phyloP scores from a whole-genome alignment of 2,113 vertebrate genomes.

The Equus przewalskii region DNA sequence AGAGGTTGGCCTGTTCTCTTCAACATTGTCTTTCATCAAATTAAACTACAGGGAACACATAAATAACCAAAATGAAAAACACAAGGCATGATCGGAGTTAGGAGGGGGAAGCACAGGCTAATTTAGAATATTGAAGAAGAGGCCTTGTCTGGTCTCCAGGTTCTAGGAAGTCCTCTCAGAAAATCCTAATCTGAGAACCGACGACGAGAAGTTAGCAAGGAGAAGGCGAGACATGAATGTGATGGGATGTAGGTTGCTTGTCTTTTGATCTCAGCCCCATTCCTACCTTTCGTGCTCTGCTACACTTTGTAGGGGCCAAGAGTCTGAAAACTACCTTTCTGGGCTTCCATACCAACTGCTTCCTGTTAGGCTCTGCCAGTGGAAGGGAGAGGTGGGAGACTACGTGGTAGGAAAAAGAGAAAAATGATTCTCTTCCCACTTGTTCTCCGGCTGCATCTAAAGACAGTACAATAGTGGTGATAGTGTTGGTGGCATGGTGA shows the following conservation, averaged over 20 bases:
- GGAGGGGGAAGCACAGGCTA: rapidly evolving
- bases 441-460: background rate
- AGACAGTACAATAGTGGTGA: rapidly evolving
- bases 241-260: background rate
- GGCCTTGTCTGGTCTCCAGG: background rate
- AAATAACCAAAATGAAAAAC: background rate
- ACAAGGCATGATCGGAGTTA: rapidly evolving
- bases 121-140: rapidly evolving
- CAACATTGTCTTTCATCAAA: background rate
- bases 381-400: background rate
- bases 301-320: rapidly evolving
- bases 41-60: background rate
- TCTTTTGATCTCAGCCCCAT: background rate
- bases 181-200: background rate
- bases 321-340: rapidly evolving
- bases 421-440: background rate
- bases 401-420: rapidly evolving
- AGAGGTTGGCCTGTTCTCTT: background rate
- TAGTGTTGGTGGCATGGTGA: rapidly evolving
- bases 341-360: background rate
- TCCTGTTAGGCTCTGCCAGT: background rate
- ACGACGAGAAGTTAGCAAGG: no score
- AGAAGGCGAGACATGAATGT: background rate
- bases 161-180: background rate
- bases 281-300: background rate